phyloP scores from a whole-genome alignment of 2,113 vertebrate genomes.

The Mirounga angustirostris region DNA sequence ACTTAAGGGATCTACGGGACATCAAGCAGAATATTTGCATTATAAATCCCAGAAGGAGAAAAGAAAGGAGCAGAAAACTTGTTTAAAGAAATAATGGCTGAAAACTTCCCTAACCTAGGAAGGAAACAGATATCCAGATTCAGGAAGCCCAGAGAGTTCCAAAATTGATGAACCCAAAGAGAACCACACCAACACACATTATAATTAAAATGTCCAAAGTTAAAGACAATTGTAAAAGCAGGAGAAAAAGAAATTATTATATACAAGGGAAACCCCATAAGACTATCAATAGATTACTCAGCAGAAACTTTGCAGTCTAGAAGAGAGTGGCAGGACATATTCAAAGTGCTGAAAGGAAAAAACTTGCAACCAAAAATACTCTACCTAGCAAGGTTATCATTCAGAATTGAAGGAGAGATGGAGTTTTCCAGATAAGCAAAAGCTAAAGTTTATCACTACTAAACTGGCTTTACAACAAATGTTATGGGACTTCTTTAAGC shows the following conservation, averaged over 20 bases:
- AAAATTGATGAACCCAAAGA: not conserved
- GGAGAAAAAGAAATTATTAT: not conserved
- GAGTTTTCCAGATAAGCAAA: not conserved
- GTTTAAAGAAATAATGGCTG: not conserved
- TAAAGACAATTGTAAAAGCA: not conserved
- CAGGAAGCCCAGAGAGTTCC: not conserved
- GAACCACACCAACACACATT: not conserved
- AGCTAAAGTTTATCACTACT: not conserved
- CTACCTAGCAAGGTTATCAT: not conserved
- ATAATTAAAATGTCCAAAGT: not conserved
- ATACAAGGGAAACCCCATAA: not conserved
- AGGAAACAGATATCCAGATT: not conserved
- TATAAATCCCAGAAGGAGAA: not conserved
- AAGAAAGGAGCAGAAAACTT: not conserved
- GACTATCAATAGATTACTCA: not conserved
- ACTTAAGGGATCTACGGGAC: not conserved
- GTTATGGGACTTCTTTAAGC: not conserved
- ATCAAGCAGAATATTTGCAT: not conserved
- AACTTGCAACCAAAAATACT: not conserved
- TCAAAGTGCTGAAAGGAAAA: not conserved
- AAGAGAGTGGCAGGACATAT: not conserved
- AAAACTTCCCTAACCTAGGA: not conserved
- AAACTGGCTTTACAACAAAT: not conserved
- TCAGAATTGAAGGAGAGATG: not conserved
- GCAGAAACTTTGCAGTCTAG: not conserved